Evolutionary conservation across 2,113 vertebrate genomes (phyloP), one percentile per base, ranked within the genome.

Genomic region (Muntiacus reevesi): DNA sequence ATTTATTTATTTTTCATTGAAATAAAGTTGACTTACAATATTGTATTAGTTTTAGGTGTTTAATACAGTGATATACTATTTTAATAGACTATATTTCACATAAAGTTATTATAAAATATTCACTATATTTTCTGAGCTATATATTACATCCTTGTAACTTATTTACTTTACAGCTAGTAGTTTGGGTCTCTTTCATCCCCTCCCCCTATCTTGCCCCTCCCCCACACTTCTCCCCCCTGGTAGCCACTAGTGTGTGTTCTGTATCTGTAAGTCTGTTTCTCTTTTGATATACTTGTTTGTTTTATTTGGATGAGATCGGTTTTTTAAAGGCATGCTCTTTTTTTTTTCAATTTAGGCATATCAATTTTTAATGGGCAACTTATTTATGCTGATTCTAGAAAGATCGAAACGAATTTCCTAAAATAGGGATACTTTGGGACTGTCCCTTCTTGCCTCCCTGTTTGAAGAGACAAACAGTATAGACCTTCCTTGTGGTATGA

Each of bases 301-400:
- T 83, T 83, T 83, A 27, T 55, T 83, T 83, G 16, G 36, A 89
- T 57, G 19, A 93, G 59, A 45, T 9, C n/a, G n/a, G 78, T 82
- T 85, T 85, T 93, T 27, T 45, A 23, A 91, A 93, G 52, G 15
- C 33, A 64, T 81, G 52, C 52, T 81, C 23, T 60, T 33, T 95
- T 95, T 95, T n/a, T n/a, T 45, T 13, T 71, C 17, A 87, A 9
- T 94, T 92, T 84, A 92, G 52, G 15, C 43, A 82, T 93, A 62
- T 81, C 84, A 71, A 71, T 28, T 94, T 91, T 91, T 59, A 82
- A 88, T 86, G 40, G 54, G 9, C 40, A 91, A 64, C 33, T 84
- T 84, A 33, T 88, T 95, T 83, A 96, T 89, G 54, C 40, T 83
- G 81, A 96, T 74, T 92, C 33, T 9, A 89, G 30, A 90, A 92